Evolutionary conservation across 2,113 vertebrate genomes (phyloP).

Genomic region (Psophia crepitans): DNA sequence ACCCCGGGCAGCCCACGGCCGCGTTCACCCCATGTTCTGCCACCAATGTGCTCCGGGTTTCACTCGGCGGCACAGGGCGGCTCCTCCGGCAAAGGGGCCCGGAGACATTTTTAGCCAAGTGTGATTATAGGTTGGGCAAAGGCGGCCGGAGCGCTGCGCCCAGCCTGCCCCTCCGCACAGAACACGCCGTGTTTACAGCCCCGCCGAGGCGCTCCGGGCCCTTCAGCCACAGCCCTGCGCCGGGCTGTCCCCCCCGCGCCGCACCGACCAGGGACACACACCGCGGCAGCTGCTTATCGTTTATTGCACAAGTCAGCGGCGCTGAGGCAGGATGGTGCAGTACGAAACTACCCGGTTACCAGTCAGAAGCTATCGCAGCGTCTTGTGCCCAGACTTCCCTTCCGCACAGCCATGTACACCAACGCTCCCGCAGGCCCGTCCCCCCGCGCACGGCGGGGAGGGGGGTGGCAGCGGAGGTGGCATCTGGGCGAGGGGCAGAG

Average conservation of each 20-base stretch:
- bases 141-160: neutral
- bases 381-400: neutral
- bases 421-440: too few species aligned
- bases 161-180: neutral
- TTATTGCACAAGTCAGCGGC: constrained; percentile 79
- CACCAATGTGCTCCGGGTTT: neutral
- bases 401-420: neutral
- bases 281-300: constrained; percentile 63
- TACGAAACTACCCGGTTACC: constrained; percentile 37
- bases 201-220: accelerated
- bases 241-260: neutral
- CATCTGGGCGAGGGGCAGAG: neutral
- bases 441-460: accelerated
- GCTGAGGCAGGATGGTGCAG: constrained; percentile 46
- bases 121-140: neutral
- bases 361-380: constrained; percentile 1
- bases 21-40: neutral
- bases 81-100: neutral
- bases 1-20: neutral
- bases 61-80: neutral
- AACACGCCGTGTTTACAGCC: accelerated
- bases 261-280: neutral
- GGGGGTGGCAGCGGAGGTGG: neutral
- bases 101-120: accelerated
- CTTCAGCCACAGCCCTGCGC: neutral